Evolutionary conservation across 2,797 vertebrate species (phyloP).

Genomic region (Pseudocheirus occidentalis): DNA sequence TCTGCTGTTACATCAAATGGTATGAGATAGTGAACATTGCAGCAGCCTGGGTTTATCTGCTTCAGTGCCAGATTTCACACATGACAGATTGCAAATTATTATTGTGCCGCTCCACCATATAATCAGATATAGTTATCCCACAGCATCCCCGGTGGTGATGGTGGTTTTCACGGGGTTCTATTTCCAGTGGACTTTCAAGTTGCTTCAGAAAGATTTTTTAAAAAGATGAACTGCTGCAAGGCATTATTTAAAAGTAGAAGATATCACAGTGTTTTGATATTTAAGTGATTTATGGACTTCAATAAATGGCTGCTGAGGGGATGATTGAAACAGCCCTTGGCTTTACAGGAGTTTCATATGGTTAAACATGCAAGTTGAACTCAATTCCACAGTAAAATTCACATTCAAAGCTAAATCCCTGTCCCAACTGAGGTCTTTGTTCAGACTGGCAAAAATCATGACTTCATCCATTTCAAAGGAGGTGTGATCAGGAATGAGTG

Average conservation of each 20-base stretch:
- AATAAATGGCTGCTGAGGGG: not conserved
- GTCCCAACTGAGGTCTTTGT: not conserved
- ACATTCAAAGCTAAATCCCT: conserved; percentile 17
- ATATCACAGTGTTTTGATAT: not conserved
- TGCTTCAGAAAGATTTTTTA: conserved; percentile 26
- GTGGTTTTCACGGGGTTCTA: conserved; percentile 1
- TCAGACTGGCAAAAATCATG: not conserved
- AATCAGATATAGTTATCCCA: conserved; percentile 43
- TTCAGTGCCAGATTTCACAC: conserved; percentile 63
- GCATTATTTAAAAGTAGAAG: conserved; percentile 27
- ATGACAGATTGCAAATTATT: conserved; percentile 57
- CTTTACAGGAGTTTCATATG: not conserved
- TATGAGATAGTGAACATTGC: conserved; percentile 45
- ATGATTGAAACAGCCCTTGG: conserved; percentile 3
- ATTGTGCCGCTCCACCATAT: conserved; percentile 26
- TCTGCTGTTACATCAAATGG: conserved; percentile 50
- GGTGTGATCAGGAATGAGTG: not conserved
- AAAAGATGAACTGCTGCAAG: conserved; percentile 45
- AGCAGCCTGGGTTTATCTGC: conserved; percentile 37
- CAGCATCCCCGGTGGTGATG: conserved; percentile 22
- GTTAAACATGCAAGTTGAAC: conserved; percentile 29
- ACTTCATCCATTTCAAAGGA: not conserved
- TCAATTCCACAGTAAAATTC: conserved; percentile 9
- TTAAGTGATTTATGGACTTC: not conserved
- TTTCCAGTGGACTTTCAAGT: conserved; percentile 41